Evolutionary conservation across 30 jellyfish, hydroid and myxozoan species (phyloP).

Genomic region (Calvadosia cruxmelitensis): DNA sequence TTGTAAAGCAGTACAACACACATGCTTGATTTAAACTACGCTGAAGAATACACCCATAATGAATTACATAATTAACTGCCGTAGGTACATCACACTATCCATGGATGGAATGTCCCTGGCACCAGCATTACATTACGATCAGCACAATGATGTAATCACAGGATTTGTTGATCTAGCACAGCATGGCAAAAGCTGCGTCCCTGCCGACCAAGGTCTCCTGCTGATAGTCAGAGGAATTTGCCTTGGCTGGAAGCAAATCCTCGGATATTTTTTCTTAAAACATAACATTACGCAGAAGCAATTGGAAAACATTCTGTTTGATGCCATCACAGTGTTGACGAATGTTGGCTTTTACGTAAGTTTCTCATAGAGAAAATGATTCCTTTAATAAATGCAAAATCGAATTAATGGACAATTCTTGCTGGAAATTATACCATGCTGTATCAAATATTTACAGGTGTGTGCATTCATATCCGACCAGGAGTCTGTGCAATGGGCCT

Average conservation of each 20-base stretch:
- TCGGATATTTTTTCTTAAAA: background rate
- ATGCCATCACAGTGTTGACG: background rate
- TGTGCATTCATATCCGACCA: background rate
- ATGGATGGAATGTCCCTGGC: background rate
- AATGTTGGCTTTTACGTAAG: background rate
- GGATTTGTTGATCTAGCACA: background rate
- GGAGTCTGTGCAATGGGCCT: slow-evolving; percentile 1
- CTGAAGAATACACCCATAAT: background rate
- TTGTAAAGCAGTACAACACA: too few species aligned
- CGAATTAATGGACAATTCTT: too few species aligned
- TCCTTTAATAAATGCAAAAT: too few species aligned
- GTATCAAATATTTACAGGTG: background rate
- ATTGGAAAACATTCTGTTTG: background rate
- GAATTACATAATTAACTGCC: background rate
- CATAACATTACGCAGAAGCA: background rate
- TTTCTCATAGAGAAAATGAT: too few species aligned
- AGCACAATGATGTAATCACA: background rate
- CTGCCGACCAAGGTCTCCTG: background rate
- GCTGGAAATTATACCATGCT: too few species aligned
- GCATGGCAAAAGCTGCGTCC: background rate
- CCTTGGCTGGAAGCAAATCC: background rate
- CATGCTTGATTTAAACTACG: too few species aligned
- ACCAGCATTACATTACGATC: too few species aligned
- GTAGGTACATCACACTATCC: background rate
- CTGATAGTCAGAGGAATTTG: background rate